Evolutionary conservation across 1,140 invertebrate genomes (phyloP).

Genomic region (Hypothenemus hampei): DNA sequence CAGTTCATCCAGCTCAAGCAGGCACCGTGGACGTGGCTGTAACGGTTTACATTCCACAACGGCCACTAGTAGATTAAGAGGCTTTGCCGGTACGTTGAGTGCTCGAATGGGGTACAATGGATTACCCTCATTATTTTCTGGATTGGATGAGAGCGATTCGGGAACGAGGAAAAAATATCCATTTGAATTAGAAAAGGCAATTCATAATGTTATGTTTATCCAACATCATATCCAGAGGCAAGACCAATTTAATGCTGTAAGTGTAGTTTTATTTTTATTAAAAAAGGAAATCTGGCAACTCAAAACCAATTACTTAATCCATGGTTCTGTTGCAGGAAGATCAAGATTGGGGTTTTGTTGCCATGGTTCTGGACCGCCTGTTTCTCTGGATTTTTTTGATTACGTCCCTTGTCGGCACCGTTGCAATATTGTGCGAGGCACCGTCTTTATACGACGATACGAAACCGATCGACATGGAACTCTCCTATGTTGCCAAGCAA

Average conservation of each 20-base stretch:
- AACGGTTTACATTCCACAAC: conserved; percentile 71
- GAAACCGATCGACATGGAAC: conserved; percentile 81
- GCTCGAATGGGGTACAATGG: conserved; percentile 66
- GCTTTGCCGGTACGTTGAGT: conserved; percentile 61
- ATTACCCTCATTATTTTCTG: conserved; percentile 72
- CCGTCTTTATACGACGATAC: conserved; percentile 87
- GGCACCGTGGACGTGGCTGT: conserved; percentile 57
- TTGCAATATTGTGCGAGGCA: conserved; percentile 82
- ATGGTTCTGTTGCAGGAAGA: conserved; percentile 65
- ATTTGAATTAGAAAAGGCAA: conserved; percentile 86
- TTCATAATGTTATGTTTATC: conserved; percentile 93
- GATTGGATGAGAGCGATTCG: conserved; percentile 73
- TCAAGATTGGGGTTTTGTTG: conserved; percentile 99
- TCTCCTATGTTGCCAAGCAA: conserved; percentile 77
- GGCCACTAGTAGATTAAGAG: conserved; percentile 67
- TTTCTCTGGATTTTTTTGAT: conserved; percentile 96
- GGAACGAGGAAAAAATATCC: conserved; percentile 81
- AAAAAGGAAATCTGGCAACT: no score
- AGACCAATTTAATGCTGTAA: conserved; percentile 90
- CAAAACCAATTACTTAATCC: neutral
- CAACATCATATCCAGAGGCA: conserved; percentile 89
- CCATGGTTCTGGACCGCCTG: conserved; percentile 96
- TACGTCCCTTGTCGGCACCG: conserved; percentile 83
- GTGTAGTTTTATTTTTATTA: conserved; percentile 33
- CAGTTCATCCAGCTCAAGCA: conserved; percentile 52